A percentile compares a stretch with the other conserved stretches of the same genome.
phyloP scores from a whole-genome alignment of 2,113 vertebrate species.

The Strigops habroptila region DNA sequence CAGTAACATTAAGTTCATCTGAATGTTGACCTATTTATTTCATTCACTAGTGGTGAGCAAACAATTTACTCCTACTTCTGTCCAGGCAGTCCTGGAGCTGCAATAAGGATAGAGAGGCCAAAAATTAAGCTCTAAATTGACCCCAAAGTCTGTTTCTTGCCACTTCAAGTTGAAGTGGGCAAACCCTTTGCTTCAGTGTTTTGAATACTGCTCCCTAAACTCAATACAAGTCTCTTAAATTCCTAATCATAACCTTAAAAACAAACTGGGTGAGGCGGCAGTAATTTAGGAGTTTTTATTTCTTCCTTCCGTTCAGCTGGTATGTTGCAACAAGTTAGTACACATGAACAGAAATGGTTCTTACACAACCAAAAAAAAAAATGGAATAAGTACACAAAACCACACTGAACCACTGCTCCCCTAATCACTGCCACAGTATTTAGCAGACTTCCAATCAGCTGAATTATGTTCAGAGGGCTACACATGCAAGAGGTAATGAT shows the following conservation, averaged over 20 bases:
- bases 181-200: background rate
- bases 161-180: background rate
- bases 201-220: background rate
- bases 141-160: background rate
- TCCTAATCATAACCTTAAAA: background rate
- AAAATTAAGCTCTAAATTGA: background rate
- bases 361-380: background rate
- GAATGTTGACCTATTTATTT: background rate
- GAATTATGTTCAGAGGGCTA: background rate
- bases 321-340: background rate
- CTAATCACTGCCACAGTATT: background rate
- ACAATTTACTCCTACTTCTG: background rate
- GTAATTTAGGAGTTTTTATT: background rate
- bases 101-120: background rate
- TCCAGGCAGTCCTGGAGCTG: background rate
- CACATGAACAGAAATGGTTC: background rate
- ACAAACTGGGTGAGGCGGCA: background rate
- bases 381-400: background rate
- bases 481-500: background rate
- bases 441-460: background rate
- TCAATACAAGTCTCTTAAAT: background rate
- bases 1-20: background rate
- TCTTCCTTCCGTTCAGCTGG: background rate
- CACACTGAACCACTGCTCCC: background rate
- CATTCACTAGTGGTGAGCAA: background rate